phyloP scores from a whole-genome alignment of 2,797 vertebrate species.

The Bryconaethiops microstoma region DNA sequence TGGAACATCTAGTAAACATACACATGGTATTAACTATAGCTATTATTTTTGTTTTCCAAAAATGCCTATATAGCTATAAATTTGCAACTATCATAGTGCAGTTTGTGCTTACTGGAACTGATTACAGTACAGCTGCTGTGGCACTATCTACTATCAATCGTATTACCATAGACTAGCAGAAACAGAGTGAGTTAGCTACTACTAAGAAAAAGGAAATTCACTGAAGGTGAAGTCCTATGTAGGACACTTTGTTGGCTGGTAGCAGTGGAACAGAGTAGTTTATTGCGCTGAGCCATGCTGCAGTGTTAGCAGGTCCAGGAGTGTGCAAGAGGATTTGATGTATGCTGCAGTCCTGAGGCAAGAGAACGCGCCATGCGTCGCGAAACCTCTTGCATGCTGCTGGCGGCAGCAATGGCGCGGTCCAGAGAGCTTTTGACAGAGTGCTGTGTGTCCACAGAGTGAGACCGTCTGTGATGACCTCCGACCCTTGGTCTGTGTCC shows the following conservation, averaged over 20 bases:
- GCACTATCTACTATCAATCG: not conserved
- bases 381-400: slow-evolving; percentile 73
- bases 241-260: not conserved
- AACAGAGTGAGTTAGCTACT: not conserved
- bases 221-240: not conserved
- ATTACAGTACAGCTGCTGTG: slow-evolving; percentile 16
- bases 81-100: slow-evolving; percentile 12
- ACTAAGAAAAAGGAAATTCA: not conserved
- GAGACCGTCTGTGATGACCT: slow-evolving; percentile 43
- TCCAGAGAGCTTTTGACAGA: slow-evolving; percentile 75
- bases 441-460: slow-evolving; percentile 50
- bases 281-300: not conserved
- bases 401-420: slow-evolving; percentile 78
- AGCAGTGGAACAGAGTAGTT: not conserved
- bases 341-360: slow-evolving; percentile 71
- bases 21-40: not conserved
- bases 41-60: not conserved
- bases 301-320: slow-evolving; percentile 79
- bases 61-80: not conserved
- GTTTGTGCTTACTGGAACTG: not conserved
- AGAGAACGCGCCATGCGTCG: slow-evolving; percentile 79
- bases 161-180: not conserved
- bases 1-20: not conserved
- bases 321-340: slow-evolving; percentile 59
- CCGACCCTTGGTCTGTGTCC: slow-evolving; percentile 34